Conservation (phyloP, 2,113 vertebrate genomes). For the Gymnorhina tibicen region DNA sequence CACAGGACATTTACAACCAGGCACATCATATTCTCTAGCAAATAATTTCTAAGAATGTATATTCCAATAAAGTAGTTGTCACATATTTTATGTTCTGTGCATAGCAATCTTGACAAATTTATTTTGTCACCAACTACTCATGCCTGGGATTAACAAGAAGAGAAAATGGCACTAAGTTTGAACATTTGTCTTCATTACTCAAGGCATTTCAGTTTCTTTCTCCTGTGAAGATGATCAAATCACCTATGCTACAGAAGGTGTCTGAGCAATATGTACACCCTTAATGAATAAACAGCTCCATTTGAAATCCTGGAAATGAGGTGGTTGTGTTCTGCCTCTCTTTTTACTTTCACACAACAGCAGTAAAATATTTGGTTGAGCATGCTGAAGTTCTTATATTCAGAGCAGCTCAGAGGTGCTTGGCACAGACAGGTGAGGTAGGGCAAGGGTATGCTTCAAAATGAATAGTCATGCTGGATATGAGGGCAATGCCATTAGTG, state of each 20-base stretch:
- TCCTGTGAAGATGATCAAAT: not conserved
- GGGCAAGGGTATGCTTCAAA: not conserved
- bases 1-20: not conserved
- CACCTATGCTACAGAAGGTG: too few species aligned
- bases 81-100: conserved; percentile 45
- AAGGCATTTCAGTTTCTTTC: not conserved
- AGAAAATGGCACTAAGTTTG: conserved; percentile 78
- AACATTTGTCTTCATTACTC: not conserved
- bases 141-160: conserved; percentile 77
- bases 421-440: not conserved
- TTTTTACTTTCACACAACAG: not conserved
- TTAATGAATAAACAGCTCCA: not conserved
- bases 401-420: not conserved
- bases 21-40: not conserved
- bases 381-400: not conserved
- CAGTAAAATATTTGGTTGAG: not conserved
- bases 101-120: conserved; percentile 81
- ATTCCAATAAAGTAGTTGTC: not conserved
- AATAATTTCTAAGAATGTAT: conserved; percentile 18
- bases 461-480: not conserved
- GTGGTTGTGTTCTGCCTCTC: not conserved
- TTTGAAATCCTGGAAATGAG: not conserved
- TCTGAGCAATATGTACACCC: not conserved
- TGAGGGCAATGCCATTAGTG: not conserved
- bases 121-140: conserved; percentile 80